phyloP scores from a whole-genome alignment of 2,113 vertebrate species.

The Butastur rufipennis region DNA sequence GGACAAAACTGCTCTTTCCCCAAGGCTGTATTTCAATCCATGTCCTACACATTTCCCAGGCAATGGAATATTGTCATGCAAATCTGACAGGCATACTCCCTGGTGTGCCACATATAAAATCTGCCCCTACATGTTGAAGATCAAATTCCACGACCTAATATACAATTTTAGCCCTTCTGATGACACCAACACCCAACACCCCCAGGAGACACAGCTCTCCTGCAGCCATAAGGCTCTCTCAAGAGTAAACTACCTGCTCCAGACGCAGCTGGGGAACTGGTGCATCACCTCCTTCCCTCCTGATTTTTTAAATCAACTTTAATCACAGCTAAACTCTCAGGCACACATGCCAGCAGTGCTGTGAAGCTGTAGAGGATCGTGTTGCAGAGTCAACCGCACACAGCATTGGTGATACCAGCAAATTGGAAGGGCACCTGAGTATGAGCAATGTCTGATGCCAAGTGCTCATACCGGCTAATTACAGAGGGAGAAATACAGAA shows the following conservation, averaged over 20 bases:
- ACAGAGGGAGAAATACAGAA: not conserved
- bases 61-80: conserved; percentile 36
- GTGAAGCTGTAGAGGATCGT: not conserved
- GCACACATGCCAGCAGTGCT: not conserved
- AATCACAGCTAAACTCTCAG: not conserved
- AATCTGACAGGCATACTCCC: not conserved
- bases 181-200: not conserved
- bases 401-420: not conserved
- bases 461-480: not conserved
- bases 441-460: not conserved
- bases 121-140: not conserved
- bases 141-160: conserved; percentile 2
- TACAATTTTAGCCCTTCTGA: not conserved
- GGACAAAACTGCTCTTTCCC: conserved; percentile 28
- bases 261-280: not conserved
- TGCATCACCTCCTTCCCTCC: not conserved
- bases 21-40: conserved; percentile 27
- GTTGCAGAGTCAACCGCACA: not conserved
- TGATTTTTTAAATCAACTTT: not conserved
- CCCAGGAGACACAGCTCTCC: not conserved
- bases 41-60: conserved; percentile 62
- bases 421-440: not conserved
- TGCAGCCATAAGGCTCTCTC: not conserved
- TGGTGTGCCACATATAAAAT: not conserved
- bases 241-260: not conserved